Percentiles rank a stretch among this genome's conserved stretches.
Evolutionary conservation across 2,888 invertebrate species (phyloP).

Genomic region (Volucella bombylans): DNA sequence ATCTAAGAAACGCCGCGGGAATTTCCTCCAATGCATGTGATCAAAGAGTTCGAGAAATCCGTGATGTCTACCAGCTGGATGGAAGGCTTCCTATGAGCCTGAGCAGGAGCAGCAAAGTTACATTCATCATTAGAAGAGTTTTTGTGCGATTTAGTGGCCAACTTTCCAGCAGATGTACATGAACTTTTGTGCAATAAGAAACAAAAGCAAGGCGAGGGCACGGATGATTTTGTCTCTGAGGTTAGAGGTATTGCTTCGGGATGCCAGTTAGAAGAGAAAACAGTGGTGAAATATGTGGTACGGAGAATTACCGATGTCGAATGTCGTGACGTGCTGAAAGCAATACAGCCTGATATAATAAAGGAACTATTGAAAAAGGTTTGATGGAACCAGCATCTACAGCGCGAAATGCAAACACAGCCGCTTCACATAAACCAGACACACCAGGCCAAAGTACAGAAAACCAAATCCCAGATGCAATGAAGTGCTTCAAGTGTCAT

Average conservation of each 20-base stretch:
- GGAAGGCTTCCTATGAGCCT: no score
- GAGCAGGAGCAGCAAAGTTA: slow-evolving; percentile 18
- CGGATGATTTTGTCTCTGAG: slow-evolving; percentile 5
- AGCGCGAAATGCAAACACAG: no score
- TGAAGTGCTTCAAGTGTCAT: no score
- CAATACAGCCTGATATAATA: neutral
- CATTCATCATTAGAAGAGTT: slow-evolving; percentile 18
- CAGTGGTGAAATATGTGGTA: slow-evolving; percentile 13
- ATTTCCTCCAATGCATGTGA: neutral
- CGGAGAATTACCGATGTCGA: slow-evolving; percentile 10
- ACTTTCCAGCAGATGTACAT: slow-evolving; percentile 18
- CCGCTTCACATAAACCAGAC: no score
- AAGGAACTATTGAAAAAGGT: no score
- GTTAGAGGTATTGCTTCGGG: slow-evolving; percentile 7
- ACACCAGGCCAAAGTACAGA: no score
- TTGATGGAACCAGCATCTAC: no score
- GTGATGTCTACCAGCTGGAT: slow-evolving; percentile 10
- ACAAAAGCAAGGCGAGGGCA: neutral
- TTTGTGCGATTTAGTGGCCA: neutral
- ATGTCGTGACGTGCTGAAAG: neutral
- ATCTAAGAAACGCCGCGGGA: slow-evolving; percentile 3
- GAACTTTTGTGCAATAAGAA: neutral
- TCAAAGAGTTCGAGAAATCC: slow-evolving; percentile 10
- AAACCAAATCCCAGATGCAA: no score
- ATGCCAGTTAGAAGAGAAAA: slow-evolving; percentile 10